Percentiles rank a stretch among this genome's conserved stretches.
Evolutionary conservation across 1,140 invertebrate genomes (phyloP).

Genomic region (Lasioglossum baleicum): DNA sequence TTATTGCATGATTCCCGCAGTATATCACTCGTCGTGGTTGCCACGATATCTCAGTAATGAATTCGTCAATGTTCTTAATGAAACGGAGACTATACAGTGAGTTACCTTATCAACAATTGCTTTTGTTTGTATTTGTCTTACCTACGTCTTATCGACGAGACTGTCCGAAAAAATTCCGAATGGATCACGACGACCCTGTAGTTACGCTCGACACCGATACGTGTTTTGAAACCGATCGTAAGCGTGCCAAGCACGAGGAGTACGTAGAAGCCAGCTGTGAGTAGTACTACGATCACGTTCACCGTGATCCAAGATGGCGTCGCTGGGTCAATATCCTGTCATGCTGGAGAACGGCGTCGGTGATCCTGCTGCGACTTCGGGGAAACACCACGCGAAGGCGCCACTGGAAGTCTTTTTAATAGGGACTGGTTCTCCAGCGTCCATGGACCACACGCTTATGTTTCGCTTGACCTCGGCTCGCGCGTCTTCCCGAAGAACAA

Average conservation of each 20-base stretch:
- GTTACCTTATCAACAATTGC: no score
- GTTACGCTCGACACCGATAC: constrained; percentile 23
- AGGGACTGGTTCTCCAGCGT: constrained; percentile 54
- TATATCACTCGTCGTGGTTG: no score
- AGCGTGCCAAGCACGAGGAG: constrained; percentile 37
- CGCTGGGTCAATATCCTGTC: constrained; percentile 70
- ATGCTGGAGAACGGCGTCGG: constrained; percentile 50
- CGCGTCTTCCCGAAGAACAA: constrained; percentile 52
- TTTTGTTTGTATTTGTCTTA: no score
- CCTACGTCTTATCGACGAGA: no score
- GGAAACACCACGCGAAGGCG: constrained; percentile 49
- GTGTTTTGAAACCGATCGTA: constrained; percentile 45
- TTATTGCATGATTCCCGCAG: no score
- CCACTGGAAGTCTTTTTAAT: constrained; percentile 58
- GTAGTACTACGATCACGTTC: constrained; percentile 70
- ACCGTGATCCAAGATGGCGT: constrained; percentile 70
- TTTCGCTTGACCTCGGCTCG: constrained; percentile 60
- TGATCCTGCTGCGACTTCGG: constrained; percentile 28
- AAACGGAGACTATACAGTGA: no score
- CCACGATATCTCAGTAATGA: no score
- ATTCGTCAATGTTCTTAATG: no score
- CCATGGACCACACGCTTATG: constrained; percentile 57
- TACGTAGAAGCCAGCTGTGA: constrained; percentile 64
- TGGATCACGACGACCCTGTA: neutral
- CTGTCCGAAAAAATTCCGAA: no score